Evolutionary conservation across 2,113 vertebrate genomes (phyloP).

Genomic region (Dissostichus mawsoni): DNA sequence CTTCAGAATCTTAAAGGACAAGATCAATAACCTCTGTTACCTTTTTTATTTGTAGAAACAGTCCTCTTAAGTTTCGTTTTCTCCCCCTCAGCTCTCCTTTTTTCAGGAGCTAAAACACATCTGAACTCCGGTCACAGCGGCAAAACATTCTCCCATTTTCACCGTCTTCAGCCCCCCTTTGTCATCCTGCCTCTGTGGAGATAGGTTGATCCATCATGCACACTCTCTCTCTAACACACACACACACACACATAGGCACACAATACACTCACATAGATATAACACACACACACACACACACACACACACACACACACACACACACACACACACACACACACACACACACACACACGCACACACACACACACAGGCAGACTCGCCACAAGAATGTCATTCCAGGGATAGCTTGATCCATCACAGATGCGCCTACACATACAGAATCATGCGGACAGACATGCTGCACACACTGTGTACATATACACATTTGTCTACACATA

Average conservation of each 20-base stretch:
- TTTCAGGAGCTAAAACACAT: constrained; percentile 44
- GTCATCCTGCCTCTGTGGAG: constrained; percentile 69
- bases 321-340: constrained; percentile 10
- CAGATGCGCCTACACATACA: constrained; percentile 60
- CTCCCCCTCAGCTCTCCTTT: background rate
- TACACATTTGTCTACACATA: constrained; percentile 18
- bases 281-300: constrained; percentile 29
- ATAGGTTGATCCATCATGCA: constrained; percentile 74
- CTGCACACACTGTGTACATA: constrained; percentile 30
- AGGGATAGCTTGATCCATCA: constrained; percentile 72
- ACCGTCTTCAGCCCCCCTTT: constrained; percentile 59
- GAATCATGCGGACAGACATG: constrained; percentile 36
- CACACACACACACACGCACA: constrained; percentile 25
- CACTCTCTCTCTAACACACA: constrained; percentile 12
- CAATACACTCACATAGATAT: background rate
- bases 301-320: constrained; percentile 12
- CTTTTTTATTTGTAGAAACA: background rate
- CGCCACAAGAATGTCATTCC: constrained; percentile 72
- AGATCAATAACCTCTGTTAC: background rate
- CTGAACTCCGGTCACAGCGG: constrained; percentile 58
- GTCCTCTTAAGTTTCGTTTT: background rate
- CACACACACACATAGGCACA: background rate
- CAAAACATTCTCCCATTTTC: constrained; percentile 65
- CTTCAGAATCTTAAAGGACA: background rate
- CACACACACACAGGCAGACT: constrained; percentile 37